A percentile compares a stretch with the other conserved stretches of the same genome.
Conservation (phyloP, 92 coral and sea anemone species). For the Porites lobata region DNA sequence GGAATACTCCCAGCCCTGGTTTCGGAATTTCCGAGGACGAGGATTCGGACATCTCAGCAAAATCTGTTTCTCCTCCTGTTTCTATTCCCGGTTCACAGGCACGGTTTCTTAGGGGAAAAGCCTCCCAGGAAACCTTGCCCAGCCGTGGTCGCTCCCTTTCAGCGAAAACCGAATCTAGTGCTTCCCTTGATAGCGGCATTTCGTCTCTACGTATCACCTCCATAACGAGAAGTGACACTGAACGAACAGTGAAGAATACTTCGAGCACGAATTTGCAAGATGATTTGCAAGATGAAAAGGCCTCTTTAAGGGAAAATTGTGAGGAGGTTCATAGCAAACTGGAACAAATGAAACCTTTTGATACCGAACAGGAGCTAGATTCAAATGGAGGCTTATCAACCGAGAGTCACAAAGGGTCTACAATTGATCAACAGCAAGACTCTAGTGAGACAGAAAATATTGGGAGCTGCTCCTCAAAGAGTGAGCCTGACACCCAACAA, state of each 20-base stretch:
- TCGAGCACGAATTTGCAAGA: background rate
- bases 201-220: background rate
- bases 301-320: background rate
- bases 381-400: background rate
- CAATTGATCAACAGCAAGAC: background rate
- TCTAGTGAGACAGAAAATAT: background rate
- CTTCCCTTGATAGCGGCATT: constrained; percentile 28
- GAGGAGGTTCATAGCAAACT: background rate
- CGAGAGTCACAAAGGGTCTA: background rate
- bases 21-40: background rate
- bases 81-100: constrained; percentile 21
- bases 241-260: background rate
- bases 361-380: background rate
- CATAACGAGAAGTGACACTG: background rate
- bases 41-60: background rate
- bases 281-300: background rate
- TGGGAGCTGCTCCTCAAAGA: background rate
- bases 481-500: background rate
- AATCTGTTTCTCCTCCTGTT: background rate
- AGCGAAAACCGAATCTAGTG: constrained; percentile 24
- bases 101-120: background rate
- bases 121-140: background rate
- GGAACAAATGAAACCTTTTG: background rate
- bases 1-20: background rate
- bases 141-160: constrained; percentile 20